These are phyloP conservation scores for Sturmia bella DNA, from an alignment of 2,888 invertebrate genomes.

Conservation along the genomic window DNA sequence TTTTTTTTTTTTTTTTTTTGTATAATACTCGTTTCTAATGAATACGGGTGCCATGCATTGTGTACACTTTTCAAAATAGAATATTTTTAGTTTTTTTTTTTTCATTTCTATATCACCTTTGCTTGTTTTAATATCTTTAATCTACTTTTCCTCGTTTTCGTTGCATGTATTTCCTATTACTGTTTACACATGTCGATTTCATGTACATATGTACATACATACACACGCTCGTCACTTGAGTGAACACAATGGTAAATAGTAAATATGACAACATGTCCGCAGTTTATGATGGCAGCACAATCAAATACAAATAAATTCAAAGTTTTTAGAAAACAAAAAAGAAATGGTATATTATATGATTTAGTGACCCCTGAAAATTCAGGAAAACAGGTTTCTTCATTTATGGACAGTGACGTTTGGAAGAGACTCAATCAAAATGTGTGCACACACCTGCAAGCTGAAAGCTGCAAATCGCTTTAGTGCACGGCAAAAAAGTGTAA, in stretches of 20 bases:
- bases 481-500: no score
- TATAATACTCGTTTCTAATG: conserved; percentile 1
- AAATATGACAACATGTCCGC: no score
- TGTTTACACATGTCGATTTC: conserved; percentile 18
- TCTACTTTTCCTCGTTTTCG: not conserved
- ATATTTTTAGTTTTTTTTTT: conserved; percentile 6
- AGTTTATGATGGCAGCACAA: no score
- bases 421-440: no score
- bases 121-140: not conserved
- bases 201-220: not conserved
- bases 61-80: not conserved
- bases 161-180: conserved; percentile 10
- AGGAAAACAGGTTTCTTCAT: no score
- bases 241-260: not conserved
- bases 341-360: no score
- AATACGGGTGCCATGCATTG: not conserved
- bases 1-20: not conserved
- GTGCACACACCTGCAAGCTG: no score
- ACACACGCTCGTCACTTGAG: conserved; percentile 25
- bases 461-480: no score
- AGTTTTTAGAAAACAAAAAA: no score
- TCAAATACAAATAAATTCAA: no score
- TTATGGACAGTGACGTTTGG: no score
- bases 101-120: conserved; percentile 28
- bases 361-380: no score